Base-by-base conservation (phyloP, 1,140 invertebrate species). In the Oppia nitens region DNA sequence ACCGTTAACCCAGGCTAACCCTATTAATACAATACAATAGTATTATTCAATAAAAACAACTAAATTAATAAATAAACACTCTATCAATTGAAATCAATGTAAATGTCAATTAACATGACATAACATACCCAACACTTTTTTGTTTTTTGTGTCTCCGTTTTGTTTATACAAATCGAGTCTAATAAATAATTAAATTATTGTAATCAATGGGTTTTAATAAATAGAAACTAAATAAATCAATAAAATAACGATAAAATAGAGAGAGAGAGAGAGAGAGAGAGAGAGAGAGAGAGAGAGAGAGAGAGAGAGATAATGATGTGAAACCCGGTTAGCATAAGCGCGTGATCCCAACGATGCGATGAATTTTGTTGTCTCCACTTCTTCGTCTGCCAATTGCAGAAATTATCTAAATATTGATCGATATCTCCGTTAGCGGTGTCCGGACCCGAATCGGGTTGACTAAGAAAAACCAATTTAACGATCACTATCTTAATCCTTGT, bases 271-370 rank as follows among this genome's bases (percentile, higher is more conserved):
- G 11, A 62, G 27, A 24, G 45, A 49, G 48, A 6, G n/a, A n/a
- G n/a, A n/a, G n/a, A n/a, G n/a, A n/a, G n/a, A n/a, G n/a, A 61
- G n/a, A 55, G 52, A 61, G 25, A 55, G 20, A 1, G 1, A 11
- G 51, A 20, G 47, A 49, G 21, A 53, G 17, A 21, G 25, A n/a
- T n/a, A n/a, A n/a, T n/a, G n/a, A 25, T 45, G 23, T 6, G 28
- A 60, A 47, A 72, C 67, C 73, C 75, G 6, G 76, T 75, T 3
- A 76, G 63, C 62, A 78, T 66, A 28, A 78, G 69, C 12, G 71
- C 76, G 60, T 77, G 74, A 63, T 76, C 76, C 76, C 76, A 76
- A 53, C 75, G 71, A n/a, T 52, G 58, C n/a, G 65, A 62, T 45
- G 62, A 64, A 23, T 65, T 68, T 21, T 3, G 25, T 57, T 29